Conservation (phyloP, 2,888 invertebrate species). For the Asteroscopus sphinx region DNA sequence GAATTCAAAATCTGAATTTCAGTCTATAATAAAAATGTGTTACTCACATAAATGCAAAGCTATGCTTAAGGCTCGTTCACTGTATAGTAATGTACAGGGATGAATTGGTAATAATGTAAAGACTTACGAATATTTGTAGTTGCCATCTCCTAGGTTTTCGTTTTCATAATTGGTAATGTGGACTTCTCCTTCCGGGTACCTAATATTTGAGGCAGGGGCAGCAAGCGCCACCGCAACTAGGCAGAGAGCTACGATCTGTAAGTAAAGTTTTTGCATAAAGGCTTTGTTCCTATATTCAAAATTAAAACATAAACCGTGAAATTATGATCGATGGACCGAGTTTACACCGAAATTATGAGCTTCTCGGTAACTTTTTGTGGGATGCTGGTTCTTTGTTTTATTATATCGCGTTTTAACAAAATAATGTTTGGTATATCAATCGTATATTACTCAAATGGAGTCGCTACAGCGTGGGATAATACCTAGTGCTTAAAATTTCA, state of each 20-base stretch:
- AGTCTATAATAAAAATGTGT: too few relatives aligned
- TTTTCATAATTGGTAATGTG: constrained; percentile 85
- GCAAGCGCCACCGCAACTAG: constrained; percentile 67
- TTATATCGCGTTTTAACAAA: too few relatives aligned
- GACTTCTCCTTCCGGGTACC: constrained; percentile 72
- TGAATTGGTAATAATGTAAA: neutral
- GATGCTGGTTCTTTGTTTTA: too few relatives aligned
- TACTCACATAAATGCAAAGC: too few relatives aligned
- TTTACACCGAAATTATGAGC: too few relatives aligned
- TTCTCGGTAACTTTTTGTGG: neutral
- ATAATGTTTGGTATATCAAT: too few relatives aligned
- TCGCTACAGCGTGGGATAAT: too few relatives aligned
- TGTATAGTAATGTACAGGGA: neutral
- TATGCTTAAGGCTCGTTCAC: too few relatives aligned
- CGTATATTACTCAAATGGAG: too few relatives aligned
- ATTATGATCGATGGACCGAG: neutral
- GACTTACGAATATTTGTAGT: constrained; percentile 82
- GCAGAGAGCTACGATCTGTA: constrained; percentile 70
- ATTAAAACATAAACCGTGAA: neutral
- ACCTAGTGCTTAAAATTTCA: too few relatives aligned
- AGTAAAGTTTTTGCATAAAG: constrained; percentile 17
- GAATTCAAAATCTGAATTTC: too few relatives aligned
- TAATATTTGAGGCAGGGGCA: constrained; percentile 55
- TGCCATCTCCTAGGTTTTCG: constrained; percentile 86
- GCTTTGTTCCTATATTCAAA: too few relatives aligned